Percentiles rank a stretch among this genome's conserved stretches.
Evolutionary conservation across 1,140 invertebrate genomes (phyloP).

Genomic region (Palaemon carinicauda): DNA sequence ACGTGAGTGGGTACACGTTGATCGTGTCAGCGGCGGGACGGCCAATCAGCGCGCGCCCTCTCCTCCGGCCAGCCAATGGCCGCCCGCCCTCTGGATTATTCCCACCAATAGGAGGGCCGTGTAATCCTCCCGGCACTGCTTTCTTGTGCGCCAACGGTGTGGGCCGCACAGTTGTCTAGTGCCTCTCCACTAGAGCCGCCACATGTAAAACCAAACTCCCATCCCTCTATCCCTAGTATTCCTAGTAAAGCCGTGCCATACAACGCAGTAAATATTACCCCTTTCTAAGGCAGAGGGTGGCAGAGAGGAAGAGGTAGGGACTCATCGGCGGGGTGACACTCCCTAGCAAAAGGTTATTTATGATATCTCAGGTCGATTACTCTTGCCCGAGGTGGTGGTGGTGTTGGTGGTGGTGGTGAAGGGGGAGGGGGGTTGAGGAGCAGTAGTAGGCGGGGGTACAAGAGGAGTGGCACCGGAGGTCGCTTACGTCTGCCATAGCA

Average conservation of each 20-base stretch:
- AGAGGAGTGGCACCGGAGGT: neutral
- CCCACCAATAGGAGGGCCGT: slow-evolving; percentile 20
- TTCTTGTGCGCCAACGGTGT: slow-evolving; percentile 18
- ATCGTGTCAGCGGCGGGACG: neutral
- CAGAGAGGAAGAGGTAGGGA: neutral
- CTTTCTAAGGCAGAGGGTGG: neutral
- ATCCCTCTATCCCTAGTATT: slow-evolving; percentile 20
- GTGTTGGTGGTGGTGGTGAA: no score
- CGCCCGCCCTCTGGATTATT: slow-evolving; percentile 19
- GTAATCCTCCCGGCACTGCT: slow-evolving; percentile 34
- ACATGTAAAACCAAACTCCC: slow-evolving; percentile 27
- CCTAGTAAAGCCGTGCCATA: slow-evolving; percentile 29
- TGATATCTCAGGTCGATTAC: neutral
- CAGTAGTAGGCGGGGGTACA: no score
- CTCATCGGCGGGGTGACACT: neutral
- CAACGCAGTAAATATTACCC: neutral
- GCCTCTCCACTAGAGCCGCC: neutral
- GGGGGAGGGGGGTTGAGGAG: no score
- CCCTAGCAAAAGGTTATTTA: neutral
- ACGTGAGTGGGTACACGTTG: neutral
- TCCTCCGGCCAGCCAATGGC: slow-evolving; percentile 6
- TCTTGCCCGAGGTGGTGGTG: neutral
- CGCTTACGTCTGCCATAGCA: neutral
- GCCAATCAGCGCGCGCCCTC: neutral
- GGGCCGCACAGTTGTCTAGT: neutral